Evolutionary conservation across 2,888 invertebrate species (phyloP).

Genomic region (Drosophila austrosaltans): DNA sequence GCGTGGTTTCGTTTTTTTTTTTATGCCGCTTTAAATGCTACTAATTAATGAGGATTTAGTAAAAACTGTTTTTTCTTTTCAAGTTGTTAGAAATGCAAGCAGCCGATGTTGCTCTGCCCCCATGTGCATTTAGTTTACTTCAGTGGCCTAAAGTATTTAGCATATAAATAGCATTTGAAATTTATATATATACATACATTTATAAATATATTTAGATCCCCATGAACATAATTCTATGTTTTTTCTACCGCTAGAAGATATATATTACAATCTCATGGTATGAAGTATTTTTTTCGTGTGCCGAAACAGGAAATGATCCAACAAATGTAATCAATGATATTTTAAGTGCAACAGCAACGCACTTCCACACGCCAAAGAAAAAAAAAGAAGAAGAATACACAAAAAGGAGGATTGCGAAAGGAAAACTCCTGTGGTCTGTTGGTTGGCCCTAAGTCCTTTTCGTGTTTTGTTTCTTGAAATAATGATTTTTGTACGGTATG

Average conservation of each 20-base stretch:
- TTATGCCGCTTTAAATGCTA: conserved; percentile 74
- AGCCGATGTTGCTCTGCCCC: conserved; percentile 63
- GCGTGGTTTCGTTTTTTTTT: conserved; percentile 18
- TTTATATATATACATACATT: conserved; percentile 58
- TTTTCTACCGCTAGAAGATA: conserved; percentile 38
- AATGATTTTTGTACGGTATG: conserved; percentile 26
- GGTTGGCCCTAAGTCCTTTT: conserved; percentile 14
- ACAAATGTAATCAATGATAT: conserved; percentile 80
- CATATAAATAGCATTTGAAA: conserved; percentile 80
- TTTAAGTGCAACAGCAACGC: conserved; percentile 79
- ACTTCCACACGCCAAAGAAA: conserved; percentile 22
- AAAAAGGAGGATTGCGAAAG: conserved; percentile 5
- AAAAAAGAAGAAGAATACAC: not conserved
- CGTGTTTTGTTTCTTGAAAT: conserved; percentile 36
- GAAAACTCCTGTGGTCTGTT: conserved; percentile 1
- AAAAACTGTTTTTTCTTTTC: conserved; percentile 65
- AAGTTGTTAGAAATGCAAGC: conserved; percentile 50
- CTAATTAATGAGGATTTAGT: conserved; percentile 80
- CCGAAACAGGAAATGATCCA: conserved; percentile 75
- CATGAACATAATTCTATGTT: conserved; percentile 59
- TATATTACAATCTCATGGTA: conserved; percentile 48
- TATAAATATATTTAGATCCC: conserved; percentile 3
- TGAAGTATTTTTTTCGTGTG: conserved; percentile 39
- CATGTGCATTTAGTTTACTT: conserved; percentile 39
- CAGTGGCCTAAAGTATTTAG: conserved; percentile 59